These are phyloP conservation scores for Tortricodes alternella DNA, from an alignment of 2,888 invertebrate species.

Conservation along the genomic window DNA sequence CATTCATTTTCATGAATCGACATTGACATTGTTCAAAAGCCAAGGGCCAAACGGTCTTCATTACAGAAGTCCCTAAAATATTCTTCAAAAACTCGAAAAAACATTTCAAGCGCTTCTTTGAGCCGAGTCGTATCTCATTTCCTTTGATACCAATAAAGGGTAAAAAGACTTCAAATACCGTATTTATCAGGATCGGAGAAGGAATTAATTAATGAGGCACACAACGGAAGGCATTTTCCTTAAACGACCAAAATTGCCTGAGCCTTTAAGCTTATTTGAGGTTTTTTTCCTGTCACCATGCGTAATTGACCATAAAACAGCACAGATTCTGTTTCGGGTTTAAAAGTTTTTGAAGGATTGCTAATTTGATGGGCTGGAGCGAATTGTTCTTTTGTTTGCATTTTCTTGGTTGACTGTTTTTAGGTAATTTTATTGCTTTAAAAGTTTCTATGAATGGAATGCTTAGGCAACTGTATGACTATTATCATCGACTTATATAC, in stretches of 20 bases:
- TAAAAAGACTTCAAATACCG: conserved; percentile 29
- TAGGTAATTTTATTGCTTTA: no score
- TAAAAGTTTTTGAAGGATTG: not conserved
- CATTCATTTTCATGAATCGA: not conserved
- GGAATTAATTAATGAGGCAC: conserved; percentile 66
- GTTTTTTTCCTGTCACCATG: conserved; percentile 24
- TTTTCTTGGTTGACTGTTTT: no score
- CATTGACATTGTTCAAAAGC: not conserved
- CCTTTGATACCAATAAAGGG: conserved; percentile 12
- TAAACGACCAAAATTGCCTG: conserved; percentile 20
- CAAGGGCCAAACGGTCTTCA: not conserved
- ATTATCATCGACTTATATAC: no score
- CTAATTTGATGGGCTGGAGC: not conserved
- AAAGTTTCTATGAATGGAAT: no score
- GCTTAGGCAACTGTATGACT: no score
- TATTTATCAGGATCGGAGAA: conserved; percentile 59
- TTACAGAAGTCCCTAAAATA: not conserved
- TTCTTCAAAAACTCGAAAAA: not conserved
- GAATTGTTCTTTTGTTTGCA: no score
- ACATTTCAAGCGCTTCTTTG: not conserved
- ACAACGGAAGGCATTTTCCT: conserved; percentile 43
- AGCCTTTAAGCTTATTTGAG: conserved; percentile 45
- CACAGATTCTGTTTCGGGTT: not conserved
- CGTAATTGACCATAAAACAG: conserved; percentile 10
- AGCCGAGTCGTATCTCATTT: conserved; percentile 3